A percentile compares a stretch with the other conserved stretches of the same genome.
These are phyloP conservation scores for Carollia perspicillata DNA, from an alignment of 2,113 vertebrate species.

Conservation along the genomic window DNA sequence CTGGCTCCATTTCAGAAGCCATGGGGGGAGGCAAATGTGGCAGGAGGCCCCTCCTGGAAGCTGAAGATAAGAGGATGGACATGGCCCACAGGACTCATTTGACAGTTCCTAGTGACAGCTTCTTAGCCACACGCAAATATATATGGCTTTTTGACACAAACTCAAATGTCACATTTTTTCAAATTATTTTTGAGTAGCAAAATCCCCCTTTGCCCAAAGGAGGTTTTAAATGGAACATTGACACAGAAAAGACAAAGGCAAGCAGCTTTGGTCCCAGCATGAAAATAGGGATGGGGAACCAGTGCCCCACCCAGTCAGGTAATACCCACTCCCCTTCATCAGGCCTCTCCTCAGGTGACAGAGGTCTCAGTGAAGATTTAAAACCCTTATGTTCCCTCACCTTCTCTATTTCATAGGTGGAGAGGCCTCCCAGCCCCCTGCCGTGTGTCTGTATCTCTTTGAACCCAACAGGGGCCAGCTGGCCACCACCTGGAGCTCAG, in stretches of 20 bases:
- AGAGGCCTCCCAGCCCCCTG: not conserved
- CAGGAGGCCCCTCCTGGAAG: slow-evolving; percentile 80
- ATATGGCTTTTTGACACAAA: slow-evolving; percentile 37
- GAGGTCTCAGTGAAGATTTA: not conserved
- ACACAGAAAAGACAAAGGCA: not conserved
- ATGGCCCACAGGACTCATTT: slow-evolving; percentile 77
- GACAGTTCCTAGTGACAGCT: slow-evolving; percentile 75
- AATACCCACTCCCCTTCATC: not conserved
- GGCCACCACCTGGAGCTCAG: not conserved
- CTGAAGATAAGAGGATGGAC: slow-evolving; percentile 78
- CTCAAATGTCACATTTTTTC: slow-evolving; percentile 5
- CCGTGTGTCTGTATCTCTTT: not conserved
- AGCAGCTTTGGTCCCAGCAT: not conserved
- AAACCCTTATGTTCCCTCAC: not conserved
- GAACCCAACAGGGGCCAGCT: not conserved
- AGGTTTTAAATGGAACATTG: slow-evolving; percentile 24
- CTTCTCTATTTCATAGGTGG: not conserved
- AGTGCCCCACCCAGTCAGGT: not conserved
- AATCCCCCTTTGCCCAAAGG: slow-evolving; percentile 30
- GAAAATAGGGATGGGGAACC: not conserved
- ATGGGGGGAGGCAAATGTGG: slow-evolving; percentile 67
- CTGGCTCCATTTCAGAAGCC: slow-evolving; percentile 78
- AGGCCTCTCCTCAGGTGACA: not conserved
- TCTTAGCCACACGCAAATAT: slow-evolving; percentile 73
- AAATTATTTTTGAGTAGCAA: slow-evolving; percentile 48